These are phyloP conservation scores for Eretmocerus hayati DNA, from an alignment of 2,888 invertebrate species.

Conservation along the genomic window DNA sequence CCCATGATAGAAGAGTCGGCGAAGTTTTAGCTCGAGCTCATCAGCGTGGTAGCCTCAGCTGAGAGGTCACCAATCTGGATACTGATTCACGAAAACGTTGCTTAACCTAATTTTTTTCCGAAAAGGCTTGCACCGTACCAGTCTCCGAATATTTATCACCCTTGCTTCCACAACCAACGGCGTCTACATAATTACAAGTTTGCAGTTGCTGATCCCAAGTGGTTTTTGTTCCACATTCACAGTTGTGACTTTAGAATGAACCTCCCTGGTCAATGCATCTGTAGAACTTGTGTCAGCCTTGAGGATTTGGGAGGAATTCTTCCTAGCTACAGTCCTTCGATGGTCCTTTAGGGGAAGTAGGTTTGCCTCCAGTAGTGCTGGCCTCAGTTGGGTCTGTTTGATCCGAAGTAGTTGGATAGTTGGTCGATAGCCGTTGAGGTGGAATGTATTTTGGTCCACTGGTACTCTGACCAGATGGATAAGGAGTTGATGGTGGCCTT, in stretches of 20 bases:
- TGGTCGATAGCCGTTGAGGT: slow-evolving; percentile 10
- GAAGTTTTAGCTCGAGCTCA: no score
- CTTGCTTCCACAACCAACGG: slow-evolving; percentile 40
- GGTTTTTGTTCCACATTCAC: slow-evolving; percentile 60
- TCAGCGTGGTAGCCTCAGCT: no score
- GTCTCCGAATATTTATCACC: slow-evolving; percentile 2
- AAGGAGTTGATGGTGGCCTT: neutral
- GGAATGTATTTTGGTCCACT: slow-evolving; percentile 12
- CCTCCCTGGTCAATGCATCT: slow-evolving; percentile 63
- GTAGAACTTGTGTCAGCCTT: slow-evolving; percentile 68
- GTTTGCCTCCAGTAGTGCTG: slow-evolving; percentile 11
- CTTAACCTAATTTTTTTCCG: no score
- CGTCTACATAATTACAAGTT: slow-evolving; percentile 57
- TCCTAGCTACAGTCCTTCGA: slow-evolving; percentile 43
- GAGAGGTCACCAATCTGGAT: no score
- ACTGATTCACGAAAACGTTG: no score
- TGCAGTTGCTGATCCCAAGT: slow-evolving; percentile 60
- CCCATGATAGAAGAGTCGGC: no score
- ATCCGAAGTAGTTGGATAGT: neutral
- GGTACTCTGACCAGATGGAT: slow-evolving; percentile 1
- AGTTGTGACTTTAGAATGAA: slow-evolving; percentile 50
- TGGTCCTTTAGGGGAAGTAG: slow-evolving; percentile 12
- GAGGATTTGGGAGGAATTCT: slow-evolving; percentile 63
- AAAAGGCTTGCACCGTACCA: no score
- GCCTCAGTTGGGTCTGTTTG: slow-evolving; percentile 1